phyloP scores from a whole-genome alignment of 1,140 invertebrate species.

The Leptinotarsa defecta region DNA sequence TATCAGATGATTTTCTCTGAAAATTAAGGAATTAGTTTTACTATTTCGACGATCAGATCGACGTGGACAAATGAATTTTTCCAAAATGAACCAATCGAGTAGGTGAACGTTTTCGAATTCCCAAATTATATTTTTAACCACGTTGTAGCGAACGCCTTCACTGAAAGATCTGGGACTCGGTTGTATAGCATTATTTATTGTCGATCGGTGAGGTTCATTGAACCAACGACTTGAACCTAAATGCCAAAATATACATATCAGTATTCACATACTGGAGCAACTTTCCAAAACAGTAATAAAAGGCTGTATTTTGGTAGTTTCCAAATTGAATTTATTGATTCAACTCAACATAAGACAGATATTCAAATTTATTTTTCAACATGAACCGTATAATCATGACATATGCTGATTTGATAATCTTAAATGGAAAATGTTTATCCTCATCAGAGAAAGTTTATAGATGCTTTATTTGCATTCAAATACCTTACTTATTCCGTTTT shows the following conservation, averaged over 20 bases:
- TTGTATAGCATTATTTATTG: conserved; percentile 19
- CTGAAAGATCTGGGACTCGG: conserved; percentile 2
- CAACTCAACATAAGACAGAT: conserved; percentile 7
- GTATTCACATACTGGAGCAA: conserved; percentile 15
- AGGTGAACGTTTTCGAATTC: too few species aligned
- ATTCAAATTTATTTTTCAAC: conserved; percentile 1
- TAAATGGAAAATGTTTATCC: too few species aligned
- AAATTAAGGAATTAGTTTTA: too few species aligned
- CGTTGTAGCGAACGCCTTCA: conserved; percentile 10
- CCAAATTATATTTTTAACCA: conserved; percentile 9
- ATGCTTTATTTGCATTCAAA: too few species aligned
- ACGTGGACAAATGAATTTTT: too few species aligned
- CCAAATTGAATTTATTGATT: conserved; percentile 10
- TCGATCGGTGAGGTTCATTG: conserved; percentile 19
- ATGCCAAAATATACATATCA: conserved; percentile 25
- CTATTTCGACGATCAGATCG: too few species aligned
- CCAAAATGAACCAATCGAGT: too few species aligned
- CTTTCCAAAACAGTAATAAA: conserved; percentile 22
- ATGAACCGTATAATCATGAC: neutral
- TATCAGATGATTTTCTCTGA: too few species aligned
- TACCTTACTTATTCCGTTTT: too few species aligned
- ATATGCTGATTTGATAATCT: too few species aligned
- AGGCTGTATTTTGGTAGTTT: conserved; percentile 20
- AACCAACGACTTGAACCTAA: conserved; percentile 16
- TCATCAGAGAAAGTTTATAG: too few species aligned